A percentile compares a stretch with the other conserved stretches of the same genome.
These are phyloP conservation scores for Micrasema longulum DNA, from an alignment of 1,140 invertebrate species.

Conservation along the genomic window DNA sequence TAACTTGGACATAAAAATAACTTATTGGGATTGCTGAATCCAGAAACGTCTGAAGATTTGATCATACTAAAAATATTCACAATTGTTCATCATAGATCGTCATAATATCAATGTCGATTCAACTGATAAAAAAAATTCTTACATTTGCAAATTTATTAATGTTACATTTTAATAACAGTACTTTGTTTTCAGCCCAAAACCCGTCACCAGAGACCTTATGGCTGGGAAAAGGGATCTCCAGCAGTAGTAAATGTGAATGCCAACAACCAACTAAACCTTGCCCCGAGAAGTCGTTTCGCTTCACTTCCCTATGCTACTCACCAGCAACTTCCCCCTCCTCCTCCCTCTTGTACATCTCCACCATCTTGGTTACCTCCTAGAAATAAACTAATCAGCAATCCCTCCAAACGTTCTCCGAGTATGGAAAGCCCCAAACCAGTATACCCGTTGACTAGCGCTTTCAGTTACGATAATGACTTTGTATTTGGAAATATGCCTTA, in stretches of 20 bases:
- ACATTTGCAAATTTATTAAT: too few species aligned
- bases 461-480: conserved; percentile 66
- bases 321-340: conserved; percentile 59
- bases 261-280: conserved; percentile 65
- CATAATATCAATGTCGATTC: too few species aligned
- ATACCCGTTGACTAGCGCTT: conserved; percentile 61
- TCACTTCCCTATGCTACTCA: conserved; percentile 72
- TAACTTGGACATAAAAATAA: too few species aligned
- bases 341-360: conserved; percentile 62
- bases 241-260: conserved; percentile 54
- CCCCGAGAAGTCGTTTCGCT: conserved; percentile 73
- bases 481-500: conserved; percentile 64
- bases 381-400: conserved; percentile 48
- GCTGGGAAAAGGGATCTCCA: conserved; percentile 72
- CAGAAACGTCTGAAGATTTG: too few species aligned
- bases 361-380: conserved; percentile 57
- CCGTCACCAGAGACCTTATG: conserved; percentile 77
- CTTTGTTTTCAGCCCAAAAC: conserved; percentile 75
- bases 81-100: too few species aligned
- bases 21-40: too few species aligned
- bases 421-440: conserved; percentile 61
- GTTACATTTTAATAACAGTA: not conserved
- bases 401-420: conserved; percentile 62
- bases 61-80: too few species aligned
- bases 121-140: too few species aligned